Evolutionary conservation across 2,888 invertebrate genomes (phyloP).

Genomic region (Allophyes oxyacanthae): DNA sequence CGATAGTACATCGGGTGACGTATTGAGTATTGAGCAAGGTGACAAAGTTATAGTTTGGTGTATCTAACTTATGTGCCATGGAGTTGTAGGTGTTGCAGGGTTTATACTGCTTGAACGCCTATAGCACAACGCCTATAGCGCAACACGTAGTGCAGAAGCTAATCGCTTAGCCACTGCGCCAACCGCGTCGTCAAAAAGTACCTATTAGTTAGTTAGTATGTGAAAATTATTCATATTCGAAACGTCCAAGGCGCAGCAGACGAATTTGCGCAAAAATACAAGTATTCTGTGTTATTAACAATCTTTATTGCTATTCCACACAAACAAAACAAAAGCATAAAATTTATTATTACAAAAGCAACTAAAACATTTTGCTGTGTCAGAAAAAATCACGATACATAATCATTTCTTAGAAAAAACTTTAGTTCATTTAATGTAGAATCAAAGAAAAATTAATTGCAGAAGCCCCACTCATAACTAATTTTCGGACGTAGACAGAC

Average conservation of each 20-base stretch:
- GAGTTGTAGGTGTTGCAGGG: constrained; percentile 4
- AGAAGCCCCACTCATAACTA: neutral
- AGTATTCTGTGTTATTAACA: too few relatives aligned
- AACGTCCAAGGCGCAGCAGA: too few relatives aligned
- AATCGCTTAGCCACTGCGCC: too few relatives aligned
- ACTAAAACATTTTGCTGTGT: constrained; percentile 19
- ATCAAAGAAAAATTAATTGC: neutral
- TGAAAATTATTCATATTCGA: too few relatives aligned
- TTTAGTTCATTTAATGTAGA: constrained; percentile 29
- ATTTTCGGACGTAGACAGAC: too few relatives aligned
- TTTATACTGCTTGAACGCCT: neutral
- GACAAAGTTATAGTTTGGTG: constrained; percentile 28
- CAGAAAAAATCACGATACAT: constrained; percentile 37
- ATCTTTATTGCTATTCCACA: neutral
- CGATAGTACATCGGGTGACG: constrained; percentile 19
- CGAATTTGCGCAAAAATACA: too few relatives aligned
- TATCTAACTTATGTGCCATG: constrained; percentile 7
- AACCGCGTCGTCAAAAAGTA: too few relatives aligned
- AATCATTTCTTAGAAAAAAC: constrained; percentile 37
- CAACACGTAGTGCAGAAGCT: too few relatives aligned
- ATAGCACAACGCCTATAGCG: too few relatives aligned
- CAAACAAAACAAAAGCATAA: constrained; percentile 13
- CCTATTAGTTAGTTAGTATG: too few relatives aligned
- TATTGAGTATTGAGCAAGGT: constrained; percentile 9
- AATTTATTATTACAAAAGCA: constrained; percentile 24